Base-by-base conservation (phyloP, 1,140 invertebrate species). In the Scaptomyza pallida region DNA sequence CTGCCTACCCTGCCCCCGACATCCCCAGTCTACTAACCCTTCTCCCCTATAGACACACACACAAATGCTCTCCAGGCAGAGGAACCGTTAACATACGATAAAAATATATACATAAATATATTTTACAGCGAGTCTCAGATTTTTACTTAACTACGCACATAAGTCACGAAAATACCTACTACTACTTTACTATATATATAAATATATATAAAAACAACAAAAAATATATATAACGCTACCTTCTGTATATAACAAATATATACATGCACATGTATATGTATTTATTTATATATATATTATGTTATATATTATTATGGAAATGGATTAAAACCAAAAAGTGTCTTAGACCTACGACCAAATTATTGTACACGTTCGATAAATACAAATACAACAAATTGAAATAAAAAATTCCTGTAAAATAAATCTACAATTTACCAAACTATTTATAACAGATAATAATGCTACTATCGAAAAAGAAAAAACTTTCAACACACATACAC, bases 311-410 rank as follows among this genome's bases (percentile, higher is more conserved):
- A 56, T 47, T 43, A 63, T 51, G 67, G 50, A 78, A 76, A 81
- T 44, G 79, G 75, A 82, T 82, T 83, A 76, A 83, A 88, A 88
- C 82, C 82, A 88, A 88, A 82, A 88, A 89, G 82, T 88, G 82
- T 88, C 82, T 88, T 88, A 88, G 82, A 88, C 82, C 82, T 82
- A 89, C 83, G 82, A 86, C 82, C 82, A 86, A 86, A 85, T 81
- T 86, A 81, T 71, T 82, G 81, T 81, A 77, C 73, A 47, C 43
- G 47, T 54, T 82, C 73, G 48, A 26, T 41, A 40, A 37, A 61
- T 15, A 37, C 33, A 6, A 44, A 26, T n/a, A n/a, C n/a, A 35
- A 56, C 9, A 33, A 47, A 41, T 35, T 40, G 47, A 48, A 43
- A 45, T 16, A 41, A 59, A 59, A 47, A 64, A 78, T 78, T 77